Percentiles rank a stretch among this genome's conserved stretches.
These are phyloP conservation scores for Mellivora capensis DNA, from an alignment of 2,113 vertebrate genomes.

Conservation along the genomic window DNA sequence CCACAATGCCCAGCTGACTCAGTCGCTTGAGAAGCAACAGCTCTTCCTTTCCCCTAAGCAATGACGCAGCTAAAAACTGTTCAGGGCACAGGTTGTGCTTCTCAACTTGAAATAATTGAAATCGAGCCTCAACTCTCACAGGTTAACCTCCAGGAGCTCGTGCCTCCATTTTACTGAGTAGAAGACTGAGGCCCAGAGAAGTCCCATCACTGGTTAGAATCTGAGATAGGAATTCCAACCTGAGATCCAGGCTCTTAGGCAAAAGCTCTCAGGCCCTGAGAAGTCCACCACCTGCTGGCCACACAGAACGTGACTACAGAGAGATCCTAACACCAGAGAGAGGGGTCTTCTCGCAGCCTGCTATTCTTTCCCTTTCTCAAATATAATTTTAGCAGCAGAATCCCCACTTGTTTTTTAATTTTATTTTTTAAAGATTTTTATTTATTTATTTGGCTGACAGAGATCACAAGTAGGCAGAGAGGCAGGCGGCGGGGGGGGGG, in stretches of 20 bases:
- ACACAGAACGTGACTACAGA: not conserved
- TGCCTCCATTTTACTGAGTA: not conserved
- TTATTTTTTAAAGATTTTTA: too few species aligned
- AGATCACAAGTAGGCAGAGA: too few species aligned
- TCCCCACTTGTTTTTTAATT: not conserved
- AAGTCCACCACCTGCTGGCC: not conserved
- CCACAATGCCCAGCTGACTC: not conserved
- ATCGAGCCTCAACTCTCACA: not conserved
- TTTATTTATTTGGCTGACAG: too few species aligned
- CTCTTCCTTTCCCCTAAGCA: not conserved
- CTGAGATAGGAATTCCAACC: not conserved
- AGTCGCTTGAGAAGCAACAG: not conserved
- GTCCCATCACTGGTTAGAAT: not conserved
- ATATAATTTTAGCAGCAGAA: not conserved
- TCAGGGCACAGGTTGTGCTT: not conserved
- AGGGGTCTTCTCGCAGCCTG: not conserved
- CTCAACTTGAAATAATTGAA: not conserved
- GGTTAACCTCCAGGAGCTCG: not conserved
- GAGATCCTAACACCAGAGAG: not conserved
- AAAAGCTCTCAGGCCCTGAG: not conserved
- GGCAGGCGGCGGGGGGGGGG: fast-evolving
- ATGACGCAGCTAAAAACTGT: not conserved
- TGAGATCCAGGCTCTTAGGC: not conserved
- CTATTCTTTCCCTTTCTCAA: not conserved
- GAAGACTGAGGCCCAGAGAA: not conserved